These are phyloP conservation scores for Poicephalus gulielmi DNA, from an alignment of 2,113 vertebrate genomes.

Conservation along the genomic window DNA sequence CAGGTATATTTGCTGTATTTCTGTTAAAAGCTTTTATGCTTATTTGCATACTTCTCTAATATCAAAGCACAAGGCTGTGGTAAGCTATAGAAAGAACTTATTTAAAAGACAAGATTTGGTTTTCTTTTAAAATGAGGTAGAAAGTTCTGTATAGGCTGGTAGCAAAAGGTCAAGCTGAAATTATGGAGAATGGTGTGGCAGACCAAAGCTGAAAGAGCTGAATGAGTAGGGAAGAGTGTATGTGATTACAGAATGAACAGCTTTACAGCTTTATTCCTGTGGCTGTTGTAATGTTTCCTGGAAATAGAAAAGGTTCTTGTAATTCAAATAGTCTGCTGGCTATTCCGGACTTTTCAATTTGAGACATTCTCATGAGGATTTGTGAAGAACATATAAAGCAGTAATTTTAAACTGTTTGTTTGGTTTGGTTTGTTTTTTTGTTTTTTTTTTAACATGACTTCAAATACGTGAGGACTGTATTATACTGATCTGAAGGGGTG, in stretches of 20 bases:
- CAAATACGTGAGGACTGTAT: accelerated
- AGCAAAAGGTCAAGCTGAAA: not conserved
- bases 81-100: not conserved
- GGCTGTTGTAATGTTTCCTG: not conserved
- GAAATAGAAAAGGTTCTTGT: not conserved
- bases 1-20: not conserved
- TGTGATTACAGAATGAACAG: not conserved
- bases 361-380: not conserved
- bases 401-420: not conserved
- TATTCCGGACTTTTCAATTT: not conserved
- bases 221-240: too few species aligned
- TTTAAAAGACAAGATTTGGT: not conserved
- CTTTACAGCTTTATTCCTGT: not conserved
- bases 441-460: not conserved
- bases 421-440: not conserved
- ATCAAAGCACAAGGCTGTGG: not conserved
- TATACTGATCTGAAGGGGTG: not conserved
- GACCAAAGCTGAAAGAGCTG: not conserved
- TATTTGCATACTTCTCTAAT: not conserved
- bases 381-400: not conserved
- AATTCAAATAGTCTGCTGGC: not conserved
- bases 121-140: not conserved
- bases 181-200: not conserved
- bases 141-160: not conserved
- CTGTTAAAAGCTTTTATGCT: not conserved